Percentiles rank a stretch among this genome's conserved stretches.
Conservation (phyloP, 2,113 vertebrate species). For the Uropsilus gracilis region DNA sequence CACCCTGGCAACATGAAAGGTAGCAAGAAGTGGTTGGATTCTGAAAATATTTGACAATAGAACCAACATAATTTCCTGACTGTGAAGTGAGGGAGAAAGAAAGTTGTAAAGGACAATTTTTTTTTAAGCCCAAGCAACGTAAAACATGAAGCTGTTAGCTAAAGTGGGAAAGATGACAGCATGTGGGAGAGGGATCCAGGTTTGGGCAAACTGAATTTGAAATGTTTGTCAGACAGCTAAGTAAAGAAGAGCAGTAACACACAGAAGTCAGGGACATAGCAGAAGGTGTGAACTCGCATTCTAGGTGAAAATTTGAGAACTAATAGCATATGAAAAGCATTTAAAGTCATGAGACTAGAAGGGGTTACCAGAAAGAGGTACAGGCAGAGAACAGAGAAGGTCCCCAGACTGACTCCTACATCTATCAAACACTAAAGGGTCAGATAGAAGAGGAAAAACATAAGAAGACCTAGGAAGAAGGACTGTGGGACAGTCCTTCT, state of each 20-base stretch:
- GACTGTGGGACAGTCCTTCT: too few relatives aligned
- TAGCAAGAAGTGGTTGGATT: neutral
- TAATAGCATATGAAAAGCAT: neutral
- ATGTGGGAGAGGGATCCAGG: neutral
- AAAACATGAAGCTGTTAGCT: neutral
- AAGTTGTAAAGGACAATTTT: neutral
- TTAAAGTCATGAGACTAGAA: neutral
- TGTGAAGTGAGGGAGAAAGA: neutral
- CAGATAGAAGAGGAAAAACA: neutral
- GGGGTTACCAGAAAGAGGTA: neutral
- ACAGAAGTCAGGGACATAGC: neutral
- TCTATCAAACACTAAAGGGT: neutral
- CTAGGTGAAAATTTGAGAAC: neutral
- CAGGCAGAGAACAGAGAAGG: neutral
- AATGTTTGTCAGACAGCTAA: neutral
- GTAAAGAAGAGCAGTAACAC: neutral
- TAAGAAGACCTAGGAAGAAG: neutral
- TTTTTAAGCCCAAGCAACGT: neutral
- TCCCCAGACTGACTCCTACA: neutral
- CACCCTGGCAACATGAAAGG: neutral
- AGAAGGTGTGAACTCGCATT: neutral
- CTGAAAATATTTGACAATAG: neutral
- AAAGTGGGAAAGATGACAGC: neutral
- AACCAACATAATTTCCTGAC: neutral
- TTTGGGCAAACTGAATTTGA: neutral